Conservation (phyloP, 2,113 vertebrate species). For the Poeciliopsis prolifica region DNA sequence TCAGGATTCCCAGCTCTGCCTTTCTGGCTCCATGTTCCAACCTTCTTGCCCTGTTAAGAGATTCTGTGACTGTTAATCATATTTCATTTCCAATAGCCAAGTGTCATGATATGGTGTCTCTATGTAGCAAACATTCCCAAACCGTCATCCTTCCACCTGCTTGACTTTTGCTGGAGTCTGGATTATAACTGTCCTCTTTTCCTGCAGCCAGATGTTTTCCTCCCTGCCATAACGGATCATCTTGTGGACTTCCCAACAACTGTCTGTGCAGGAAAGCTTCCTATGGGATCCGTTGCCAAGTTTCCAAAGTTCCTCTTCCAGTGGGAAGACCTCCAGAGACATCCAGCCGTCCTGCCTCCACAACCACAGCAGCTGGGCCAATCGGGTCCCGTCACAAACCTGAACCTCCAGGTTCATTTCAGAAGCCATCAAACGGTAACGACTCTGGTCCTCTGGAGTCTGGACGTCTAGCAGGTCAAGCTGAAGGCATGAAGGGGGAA, state of each 20-base stretch:
- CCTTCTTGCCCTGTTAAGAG: no score
- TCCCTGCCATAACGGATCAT: constrained; percentile 36
- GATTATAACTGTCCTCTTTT: background rate
- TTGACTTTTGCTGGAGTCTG: background rate
- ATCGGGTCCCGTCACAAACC: background rate
- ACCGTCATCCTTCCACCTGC: background rate
- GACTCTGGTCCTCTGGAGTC: background rate
- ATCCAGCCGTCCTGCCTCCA: background rate
- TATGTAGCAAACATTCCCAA: no score
- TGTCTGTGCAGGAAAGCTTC: constrained; percentile 60
- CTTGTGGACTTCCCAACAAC: constrained; percentile 47
- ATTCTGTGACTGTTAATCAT: no score
- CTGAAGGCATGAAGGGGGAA: background rate
- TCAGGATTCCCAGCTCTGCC: no score
- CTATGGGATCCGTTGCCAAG: constrained; percentile 58
- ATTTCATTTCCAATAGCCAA: no score
- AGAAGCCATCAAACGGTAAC: background rate
- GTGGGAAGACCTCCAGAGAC: background rate
- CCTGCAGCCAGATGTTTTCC: constrained; percentile 64
- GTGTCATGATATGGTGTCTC: no score
- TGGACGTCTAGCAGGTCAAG: background rate
- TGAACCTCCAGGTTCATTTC: background rate
- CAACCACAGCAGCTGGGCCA: background rate
- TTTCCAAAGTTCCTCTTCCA: background rate
- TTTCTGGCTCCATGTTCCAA: no score